Evolutionary conservation across 2,888 invertebrate genomes (phyloP), one percentile per base, ranked within the genome.

Genomic region (Pyrochroa serraticornis): DNA sequence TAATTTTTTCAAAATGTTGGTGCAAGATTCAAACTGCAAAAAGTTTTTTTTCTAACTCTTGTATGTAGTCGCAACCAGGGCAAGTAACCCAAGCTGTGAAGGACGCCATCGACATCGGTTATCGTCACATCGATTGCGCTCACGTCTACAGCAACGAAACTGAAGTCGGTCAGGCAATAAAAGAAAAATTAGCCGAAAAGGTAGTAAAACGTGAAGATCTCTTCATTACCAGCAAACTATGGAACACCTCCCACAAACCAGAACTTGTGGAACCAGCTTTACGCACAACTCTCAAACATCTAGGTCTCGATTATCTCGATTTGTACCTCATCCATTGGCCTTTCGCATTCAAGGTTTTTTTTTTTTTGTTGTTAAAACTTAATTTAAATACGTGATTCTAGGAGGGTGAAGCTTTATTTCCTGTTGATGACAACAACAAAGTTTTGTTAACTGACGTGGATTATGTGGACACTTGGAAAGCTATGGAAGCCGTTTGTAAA

Each of bases 291-390:
- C 77, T 96, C 8, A 79, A 83, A 12, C 85, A 91, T 75, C 82
- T 96, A 7, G 85, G 87, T 5, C 70, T 93, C 0, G 81, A 86
- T 0, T 95, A 95, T 71, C 69, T 96, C 44, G 94, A 95, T 77
- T 81, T 95, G 35, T 95, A 93, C 73, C 82, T 95, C 6, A 91
- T 96, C 38, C 95, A 95, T 76, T 95, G 95, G 94, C 95, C 95
- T 0, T 85, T 91, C 74, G 92, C 85, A 0, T 93, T 89, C 71
- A 86, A 89, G 82, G 91, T 89, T 67, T 47, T 45, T 47, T 41
- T 41, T 42, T 34, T n/a, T n/a, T n/a, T n/a, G n/a, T n/a, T n/a
- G n/a, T n/a, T n/a, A n/a, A n/a, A n/a, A n/a, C n/a, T n/a, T n/a
- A n/a, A n/a, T n/a, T n/a, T n/a, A 22, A 22, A 22, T 5, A 3